These are phyloP conservation scores for Panthera tigris DNA, from an alignment of 2,113 vertebrate genomes.

Conservation along the genomic window DNA sequence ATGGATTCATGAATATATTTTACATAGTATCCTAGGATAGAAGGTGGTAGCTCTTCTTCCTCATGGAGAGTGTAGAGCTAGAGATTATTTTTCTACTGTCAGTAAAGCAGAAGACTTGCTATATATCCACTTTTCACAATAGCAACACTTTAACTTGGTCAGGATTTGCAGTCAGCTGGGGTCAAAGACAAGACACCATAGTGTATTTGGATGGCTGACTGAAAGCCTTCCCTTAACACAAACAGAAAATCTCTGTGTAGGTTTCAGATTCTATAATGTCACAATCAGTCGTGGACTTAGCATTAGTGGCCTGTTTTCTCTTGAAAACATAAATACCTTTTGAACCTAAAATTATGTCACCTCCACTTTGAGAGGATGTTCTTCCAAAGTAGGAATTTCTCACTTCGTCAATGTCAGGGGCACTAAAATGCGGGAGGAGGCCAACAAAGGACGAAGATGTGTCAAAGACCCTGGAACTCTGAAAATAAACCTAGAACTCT, in stretches of 20 bases:
- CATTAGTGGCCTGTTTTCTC: background rate
- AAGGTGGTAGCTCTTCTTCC: background rate
- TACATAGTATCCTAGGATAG: too few relatives aligned
- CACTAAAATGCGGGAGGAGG: background rate
- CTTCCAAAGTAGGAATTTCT: background rate
- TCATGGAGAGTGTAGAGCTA: background rate
- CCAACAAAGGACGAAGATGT: background rate
- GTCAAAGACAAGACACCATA: background rate
- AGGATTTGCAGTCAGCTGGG: background rate
- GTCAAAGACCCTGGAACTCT: rapidly evolving
- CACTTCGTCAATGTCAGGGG: background rate
- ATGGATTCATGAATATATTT: background rate
- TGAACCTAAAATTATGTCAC: background rate
- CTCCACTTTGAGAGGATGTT: background rate
- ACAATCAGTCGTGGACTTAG: background rate
- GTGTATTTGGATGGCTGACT: background rate
- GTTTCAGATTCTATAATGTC: background rate
- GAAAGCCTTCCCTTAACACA: background rate
- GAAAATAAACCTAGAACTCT: background rate
- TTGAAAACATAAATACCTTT: conserved; percentile 19
- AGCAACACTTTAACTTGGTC: background rate
- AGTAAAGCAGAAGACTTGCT: background rate
- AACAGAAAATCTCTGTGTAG: background rate
- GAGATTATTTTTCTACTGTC: background rate
- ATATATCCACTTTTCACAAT: background rate